Conservation (phyloP, 30 jellyfish, hydroid and myxozoan genomes). For the Clytia hemisphaerica region DNA sequence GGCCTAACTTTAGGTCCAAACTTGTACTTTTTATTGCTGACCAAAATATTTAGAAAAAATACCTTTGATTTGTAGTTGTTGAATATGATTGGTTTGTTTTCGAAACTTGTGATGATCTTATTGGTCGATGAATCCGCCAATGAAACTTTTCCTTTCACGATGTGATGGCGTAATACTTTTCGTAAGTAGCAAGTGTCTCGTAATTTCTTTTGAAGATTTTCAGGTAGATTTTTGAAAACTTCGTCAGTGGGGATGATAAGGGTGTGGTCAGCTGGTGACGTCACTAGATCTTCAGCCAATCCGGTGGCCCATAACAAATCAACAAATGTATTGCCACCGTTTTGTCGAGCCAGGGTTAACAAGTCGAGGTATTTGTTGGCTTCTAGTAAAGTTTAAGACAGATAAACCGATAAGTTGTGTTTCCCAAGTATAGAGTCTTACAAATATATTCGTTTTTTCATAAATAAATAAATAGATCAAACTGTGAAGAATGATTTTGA, state of each 20-base stretch:
- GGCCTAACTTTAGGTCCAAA: no score
- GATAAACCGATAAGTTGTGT: background rate
- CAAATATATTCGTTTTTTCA: no score
- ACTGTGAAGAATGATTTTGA: no score
- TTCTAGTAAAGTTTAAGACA: background rate
- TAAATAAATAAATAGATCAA: no score
- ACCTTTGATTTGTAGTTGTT: no score
- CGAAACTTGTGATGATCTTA: slow-evolving; percentile 17
- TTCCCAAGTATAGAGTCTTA: no score
- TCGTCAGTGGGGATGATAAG: slow-evolving; percentile 64
- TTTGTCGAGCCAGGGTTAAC: background rate
- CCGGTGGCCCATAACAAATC: slow-evolving; percentile 75
- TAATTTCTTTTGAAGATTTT: slow-evolving; percentile 17
- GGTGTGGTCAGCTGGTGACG: slow-evolving; percentile 32
- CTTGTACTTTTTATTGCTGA: no score
- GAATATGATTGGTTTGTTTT: no score
- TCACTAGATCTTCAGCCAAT: slow-evolving; percentile 39
- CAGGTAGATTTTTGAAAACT: slow-evolving; percentile 35
- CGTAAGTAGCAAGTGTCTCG: slow-evolving; percentile 58
- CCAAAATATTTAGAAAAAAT: no score
- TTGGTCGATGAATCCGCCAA: background rate
- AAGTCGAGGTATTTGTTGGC: background rate
- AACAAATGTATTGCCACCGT: slow-evolving; percentile 36
- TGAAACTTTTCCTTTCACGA: slow-evolving; percentile 39
- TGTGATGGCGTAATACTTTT: slow-evolving; percentile 52